These are phyloP conservation scores for Zygogramma bicolorata DNA, from an alignment of 2,888 invertebrate species.

Conservation along the genomic window DNA sequence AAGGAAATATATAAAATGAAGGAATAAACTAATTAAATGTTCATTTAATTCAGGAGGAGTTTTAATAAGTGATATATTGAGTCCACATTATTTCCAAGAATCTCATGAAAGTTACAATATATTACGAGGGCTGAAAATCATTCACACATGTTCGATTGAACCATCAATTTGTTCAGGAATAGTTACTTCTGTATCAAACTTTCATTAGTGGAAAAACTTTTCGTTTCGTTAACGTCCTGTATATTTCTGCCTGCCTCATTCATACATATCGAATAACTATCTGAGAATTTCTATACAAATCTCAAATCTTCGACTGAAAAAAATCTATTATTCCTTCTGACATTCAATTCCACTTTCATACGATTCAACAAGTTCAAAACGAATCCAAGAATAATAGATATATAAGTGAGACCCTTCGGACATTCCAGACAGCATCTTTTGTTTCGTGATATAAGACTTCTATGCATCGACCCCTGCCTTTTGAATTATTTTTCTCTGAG, in stretches of 20 bases:
- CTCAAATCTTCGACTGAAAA: not conserved
- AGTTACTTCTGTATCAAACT: too few relatives aligned
- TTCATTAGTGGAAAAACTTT: too few relatives aligned
- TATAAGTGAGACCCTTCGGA: slow-evolving; percentile 26
- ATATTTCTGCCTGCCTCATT: not conserved
- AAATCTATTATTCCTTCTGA: not conserved
- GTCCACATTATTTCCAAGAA: too few relatives aligned
- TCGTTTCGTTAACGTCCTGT: too few relatives aligned
- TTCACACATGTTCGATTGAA: too few relatives aligned
- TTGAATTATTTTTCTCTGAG: slow-evolving; percentile 44
- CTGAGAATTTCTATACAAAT: not conserved
- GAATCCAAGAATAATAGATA: slow-evolving; percentile 34
- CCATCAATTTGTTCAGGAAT: too few relatives aligned
- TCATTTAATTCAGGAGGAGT: too few relatives aligned
- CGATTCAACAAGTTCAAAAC: slow-evolving; percentile 24
- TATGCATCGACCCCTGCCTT: slow-evolving; percentile 30
- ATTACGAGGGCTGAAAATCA: too few relatives aligned
- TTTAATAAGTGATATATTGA: too few relatives aligned
- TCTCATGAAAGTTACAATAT: too few relatives aligned
- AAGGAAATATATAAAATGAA: too few relatives aligned
- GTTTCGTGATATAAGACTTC: slow-evolving; percentile 27
- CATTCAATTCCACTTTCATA: not conserved
- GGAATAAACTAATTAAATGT: too few relatives aligned
- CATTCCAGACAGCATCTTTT: slow-evolving; percentile 23
- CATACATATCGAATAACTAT: not conserved